These are phyloP conservation scores for Corynorhinus townsendii DNA, from an alignment of 2,113 vertebrate species.

Conservation along the genomic window DNA sequence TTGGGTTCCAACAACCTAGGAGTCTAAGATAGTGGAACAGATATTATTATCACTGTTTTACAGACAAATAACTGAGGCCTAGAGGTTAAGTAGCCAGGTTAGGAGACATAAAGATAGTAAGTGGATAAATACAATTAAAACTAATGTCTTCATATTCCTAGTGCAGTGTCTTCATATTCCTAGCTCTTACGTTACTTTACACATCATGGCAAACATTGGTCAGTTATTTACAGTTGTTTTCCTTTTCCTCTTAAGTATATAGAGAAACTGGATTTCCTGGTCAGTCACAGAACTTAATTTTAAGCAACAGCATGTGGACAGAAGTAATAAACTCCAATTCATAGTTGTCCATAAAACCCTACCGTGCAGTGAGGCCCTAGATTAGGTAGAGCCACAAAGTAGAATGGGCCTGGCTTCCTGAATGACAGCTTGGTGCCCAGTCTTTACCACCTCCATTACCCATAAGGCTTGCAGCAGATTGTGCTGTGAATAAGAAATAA, in stretches of 20 bases:
- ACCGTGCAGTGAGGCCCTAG: background rate
- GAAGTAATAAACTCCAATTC: background rate
- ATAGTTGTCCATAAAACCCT: background rate
- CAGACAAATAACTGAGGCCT: background rate
- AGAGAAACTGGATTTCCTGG: background rate
- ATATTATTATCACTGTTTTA: background rate
- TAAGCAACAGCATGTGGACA: background rate
- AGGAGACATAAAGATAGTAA: background rate
- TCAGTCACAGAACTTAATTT: background rate
- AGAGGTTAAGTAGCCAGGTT: background rate
- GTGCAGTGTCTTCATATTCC: background rate
- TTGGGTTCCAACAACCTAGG: background rate
- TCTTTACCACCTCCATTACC: background rate
- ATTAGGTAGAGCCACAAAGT: background rate
- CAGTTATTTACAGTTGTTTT: background rate
- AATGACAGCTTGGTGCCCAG: background rate
- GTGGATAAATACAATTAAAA: background rate
- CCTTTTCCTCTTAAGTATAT: background rate
- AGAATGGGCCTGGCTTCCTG: background rate
- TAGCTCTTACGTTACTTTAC: background rate
- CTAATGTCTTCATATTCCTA: background rate
- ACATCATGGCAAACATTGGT: background rate
- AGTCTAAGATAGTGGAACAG: background rate
- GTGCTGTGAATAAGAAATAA: background rate
- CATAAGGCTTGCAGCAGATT: background rate